A percentile compares a stretch with the other conserved stretches of the same genome.
Conservation (phyloP, 64 coral and sea anemone species). For the Montipora cactus region DNA sequence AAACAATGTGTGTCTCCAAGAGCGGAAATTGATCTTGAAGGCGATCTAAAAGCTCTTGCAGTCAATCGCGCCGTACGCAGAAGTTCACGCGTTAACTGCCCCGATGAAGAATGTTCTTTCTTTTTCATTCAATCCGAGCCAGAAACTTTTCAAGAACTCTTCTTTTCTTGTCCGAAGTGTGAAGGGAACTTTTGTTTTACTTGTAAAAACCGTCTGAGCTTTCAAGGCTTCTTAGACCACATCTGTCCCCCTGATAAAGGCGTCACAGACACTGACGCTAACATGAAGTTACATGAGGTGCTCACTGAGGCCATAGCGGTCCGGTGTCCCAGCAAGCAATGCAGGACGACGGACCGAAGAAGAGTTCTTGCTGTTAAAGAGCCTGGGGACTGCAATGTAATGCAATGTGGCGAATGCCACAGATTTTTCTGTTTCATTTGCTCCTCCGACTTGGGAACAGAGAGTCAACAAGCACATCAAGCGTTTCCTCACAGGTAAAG, state of each 20-base stretch:
- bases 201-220: constrained; percentile 30
- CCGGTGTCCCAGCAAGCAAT: constrained; percentile 14
- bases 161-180: constrained; percentile 21
- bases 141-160: constrained; percentile 29
- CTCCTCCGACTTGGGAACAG: constrained; percentile 8
- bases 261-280: neutral
- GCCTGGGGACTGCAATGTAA: constrained; percentile 45
- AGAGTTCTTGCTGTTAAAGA: neutral
- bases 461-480: constrained; percentile 28
- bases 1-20: neutral
- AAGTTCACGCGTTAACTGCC: neutral
- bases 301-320: constrained; percentile 22
- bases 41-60: neutral
- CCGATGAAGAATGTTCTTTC: constrained; percentile 30
- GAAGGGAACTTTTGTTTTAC: constrained; percentile 19
- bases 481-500: constrained; percentile 61
- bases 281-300: neutral
- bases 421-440: constrained; percentile 67
- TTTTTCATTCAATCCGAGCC: neutral
- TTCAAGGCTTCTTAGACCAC: constrained; percentile 42
- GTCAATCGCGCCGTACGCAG: neutral
- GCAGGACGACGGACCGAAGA: neutral
- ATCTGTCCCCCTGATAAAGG: constrained; percentile 1
- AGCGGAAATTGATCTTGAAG: neutral
- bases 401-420: constrained; percentile 14